Evolutionary conservation across 2,797 vertebrate genomes (phyloP).

Genomic region (Pipistrellus kuhlii): DNA sequence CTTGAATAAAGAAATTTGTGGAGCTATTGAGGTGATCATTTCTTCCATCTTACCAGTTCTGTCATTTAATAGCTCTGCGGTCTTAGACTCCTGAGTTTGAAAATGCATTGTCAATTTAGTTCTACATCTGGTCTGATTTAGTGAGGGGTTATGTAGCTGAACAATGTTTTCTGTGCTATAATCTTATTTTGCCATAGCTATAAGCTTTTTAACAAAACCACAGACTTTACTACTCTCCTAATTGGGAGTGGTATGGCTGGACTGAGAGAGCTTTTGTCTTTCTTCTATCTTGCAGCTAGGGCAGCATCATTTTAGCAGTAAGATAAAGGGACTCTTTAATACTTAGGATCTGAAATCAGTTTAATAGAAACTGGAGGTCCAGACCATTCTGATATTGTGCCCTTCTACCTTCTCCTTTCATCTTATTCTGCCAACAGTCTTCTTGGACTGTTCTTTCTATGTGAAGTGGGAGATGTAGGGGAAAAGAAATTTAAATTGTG

Average conservation of each 20-base stretch:
- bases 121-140: not conserved
- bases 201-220: not conserved
- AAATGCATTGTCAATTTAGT: not conserved
- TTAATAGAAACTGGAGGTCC: not conserved
- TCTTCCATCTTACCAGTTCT: not conserved
- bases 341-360: not conserved
- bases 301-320: not conserved
- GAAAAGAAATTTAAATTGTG: slow-evolving; percentile 12
- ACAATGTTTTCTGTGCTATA: not conserved
- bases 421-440: not conserved
- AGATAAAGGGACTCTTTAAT: not conserved
- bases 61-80: slow-evolving; percentile 5
- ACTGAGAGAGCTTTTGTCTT: not conserved
- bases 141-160: not conserved
- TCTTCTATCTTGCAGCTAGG: not conserved
- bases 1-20: not conserved
- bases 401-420: not conserved
- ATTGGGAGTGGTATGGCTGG: not conserved
- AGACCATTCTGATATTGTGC: not conserved
- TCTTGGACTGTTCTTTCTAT: not conserved
- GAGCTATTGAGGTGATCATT: not conserved
- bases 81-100: not conserved
- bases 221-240: not conserved
- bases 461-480: not conserved
- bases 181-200: not conserved